These are phyloP conservation scores for Ciona savignyi DNA, from an alignment of 23 tunicate genomes.

Conservation along the genomic window DNA sequence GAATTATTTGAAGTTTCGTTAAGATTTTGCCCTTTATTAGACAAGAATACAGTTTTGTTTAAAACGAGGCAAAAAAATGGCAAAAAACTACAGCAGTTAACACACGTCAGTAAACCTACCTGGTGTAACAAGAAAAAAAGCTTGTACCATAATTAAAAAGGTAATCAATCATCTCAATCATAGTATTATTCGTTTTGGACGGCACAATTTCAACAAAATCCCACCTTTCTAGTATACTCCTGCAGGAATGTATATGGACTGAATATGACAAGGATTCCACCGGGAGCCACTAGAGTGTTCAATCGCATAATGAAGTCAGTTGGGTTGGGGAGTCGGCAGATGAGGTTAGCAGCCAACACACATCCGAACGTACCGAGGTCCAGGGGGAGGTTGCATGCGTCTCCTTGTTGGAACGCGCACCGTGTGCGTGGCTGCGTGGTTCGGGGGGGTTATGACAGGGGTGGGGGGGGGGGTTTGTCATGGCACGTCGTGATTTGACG, in stretches of 20 bases:
- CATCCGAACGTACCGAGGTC: slow-evolving; percentile 83
- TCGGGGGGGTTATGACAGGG: too few species aligned
- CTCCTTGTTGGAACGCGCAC: slow-evolving; percentile 71
- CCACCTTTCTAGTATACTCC: slow-evolving; percentile 67
- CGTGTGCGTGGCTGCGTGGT: slow-evolving; percentile 41
- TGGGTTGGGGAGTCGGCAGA: slow-evolving; percentile 78
- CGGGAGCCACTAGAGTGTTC: slow-evolving; percentile 42
- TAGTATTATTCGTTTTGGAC: too few species aligned
- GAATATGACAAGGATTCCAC: slow-evolving; percentile 64
- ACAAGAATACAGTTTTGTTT: too few species aligned
- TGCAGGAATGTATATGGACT: slow-evolving; percentile 74
- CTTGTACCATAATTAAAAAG: too few species aligned
- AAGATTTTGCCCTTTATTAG: too few species aligned
- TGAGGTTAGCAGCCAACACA: slow-evolving; percentile 80
- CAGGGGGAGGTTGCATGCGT: slow-evolving; percentile 83
- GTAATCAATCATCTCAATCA: too few species aligned
- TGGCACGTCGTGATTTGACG: too few species aligned
- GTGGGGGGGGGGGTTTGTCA: too few species aligned
- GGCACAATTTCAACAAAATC: too few species aligned
- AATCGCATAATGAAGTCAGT: slow-evolving; percentile 43
- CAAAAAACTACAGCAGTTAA: not conserved
- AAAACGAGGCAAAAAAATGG: not conserved
- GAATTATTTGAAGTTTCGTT: too few species aligned
- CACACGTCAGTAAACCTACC: not conserved
- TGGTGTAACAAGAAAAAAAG: not conserved